Conservation (phyloP, 2,113 vertebrate species). For the Gnathonemus longibarbis region DNA sequence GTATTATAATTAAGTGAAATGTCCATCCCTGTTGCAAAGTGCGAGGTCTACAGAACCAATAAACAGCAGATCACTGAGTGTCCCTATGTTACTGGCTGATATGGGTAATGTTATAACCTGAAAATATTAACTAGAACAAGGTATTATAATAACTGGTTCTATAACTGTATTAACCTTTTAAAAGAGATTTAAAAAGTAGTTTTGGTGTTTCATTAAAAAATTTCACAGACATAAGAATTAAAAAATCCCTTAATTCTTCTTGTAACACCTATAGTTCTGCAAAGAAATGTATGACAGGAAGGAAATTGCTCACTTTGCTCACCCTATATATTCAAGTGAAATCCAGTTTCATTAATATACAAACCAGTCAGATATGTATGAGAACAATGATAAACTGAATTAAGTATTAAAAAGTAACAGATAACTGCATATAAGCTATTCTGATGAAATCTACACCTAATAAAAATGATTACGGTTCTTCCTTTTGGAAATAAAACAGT, state of each 20-base stretch:
- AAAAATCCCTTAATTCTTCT: neutral
- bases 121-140: neutral
- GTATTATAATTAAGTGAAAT: neutral
- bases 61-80: neutral
- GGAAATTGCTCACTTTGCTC: neutral
- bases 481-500: neutral
- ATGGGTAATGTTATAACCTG: neutral
- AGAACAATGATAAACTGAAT: neutral
- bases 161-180: neutral
- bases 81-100: neutral
- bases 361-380: neutral
- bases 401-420: neutral
- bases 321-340: neutral
- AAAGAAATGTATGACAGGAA: neutral
- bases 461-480: neutral
- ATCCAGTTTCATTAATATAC: neutral
- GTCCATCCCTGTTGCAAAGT: neutral
- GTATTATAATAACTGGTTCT: neutral
- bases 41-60: neutral
- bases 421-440: neutral
- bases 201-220: neutral
- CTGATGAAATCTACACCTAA: neutral
- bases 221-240: neutral
- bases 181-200: neutral
- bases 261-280: neutral